Evolutionary conservation across 2,888 invertebrate species (phyloP), one percentile per base, ranked within the genome.

Genomic region (Meteorus cinctellus): DNA sequence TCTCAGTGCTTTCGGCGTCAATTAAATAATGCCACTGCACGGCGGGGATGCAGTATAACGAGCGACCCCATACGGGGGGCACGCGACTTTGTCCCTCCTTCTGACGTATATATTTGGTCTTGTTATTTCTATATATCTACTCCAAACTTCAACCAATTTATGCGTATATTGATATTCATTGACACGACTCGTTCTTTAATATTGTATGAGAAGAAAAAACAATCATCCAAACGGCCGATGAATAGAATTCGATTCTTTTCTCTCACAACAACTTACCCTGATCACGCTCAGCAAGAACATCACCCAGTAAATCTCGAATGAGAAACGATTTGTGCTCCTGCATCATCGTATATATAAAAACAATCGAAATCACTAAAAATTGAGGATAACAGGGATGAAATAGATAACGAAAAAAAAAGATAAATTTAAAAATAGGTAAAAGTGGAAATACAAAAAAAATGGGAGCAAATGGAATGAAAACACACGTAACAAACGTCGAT

Each of bases 231-330:
- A 19, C 55, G n/a, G 51, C 27, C 55, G 41, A 31, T 45, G 29
- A 12, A 41, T 12, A 12, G 41, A 41, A 12, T 41, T 34, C 29
- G 19, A 24, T 68, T 62, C 63, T 16, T 27, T 67, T 24, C 27
- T 10, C 8, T 10, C 31, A 24, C 31, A 78, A 80, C 74, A 75
- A 81, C 82, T 86, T 86, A 92, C 92, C 92, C 84, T 91, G 91
- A 81, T 91, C 91, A 77, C 89, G 84, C 55, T 89, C 88, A 60
- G 87, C 89, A 82, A 95, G 88, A 78, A 95, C 94, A 85, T 96
- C 96, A 16, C 96, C 95, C 72, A 96, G 92, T 65, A 96, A 92
- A 89, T 96, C 96, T 86, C 94, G 94, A 82, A 96, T 96, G 78
- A 96, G 90, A 89, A 96, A 96, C 12, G 96, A 96, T 88, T 96